These are phyloP conservation scores for human DNA, from an alignment of 2,113 vertebrate species.

Conservation along the genomic window GRCh38 chr12:82060501-82061000, in stretches of 20 bases:
- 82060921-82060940: background rate
- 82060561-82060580: background rate
- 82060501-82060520: background rate
- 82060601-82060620: background rate
- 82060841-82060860: background rate
- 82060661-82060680: background rate
- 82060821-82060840: background rate
- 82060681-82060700: background rate
- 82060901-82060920: background rate
- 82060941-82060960: background rate
- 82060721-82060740: background rate
- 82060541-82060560: background rate
- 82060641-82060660: background rate
- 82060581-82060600: background rate
- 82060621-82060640: background rate
- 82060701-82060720: background rate
- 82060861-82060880: background rate
- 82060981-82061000: background rate
- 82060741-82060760: background rate
- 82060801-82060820: background rate
- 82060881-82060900: background rate
- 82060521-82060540: background rate
- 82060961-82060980: background rate
- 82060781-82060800: background rate
- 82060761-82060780: background rate